Percentiles rank a stretch among this genome's conserved stretches.
phyloP scores from a whole-genome alignment of 2,888 invertebrate genomes.

The Pollenia amentaria region DNA sequence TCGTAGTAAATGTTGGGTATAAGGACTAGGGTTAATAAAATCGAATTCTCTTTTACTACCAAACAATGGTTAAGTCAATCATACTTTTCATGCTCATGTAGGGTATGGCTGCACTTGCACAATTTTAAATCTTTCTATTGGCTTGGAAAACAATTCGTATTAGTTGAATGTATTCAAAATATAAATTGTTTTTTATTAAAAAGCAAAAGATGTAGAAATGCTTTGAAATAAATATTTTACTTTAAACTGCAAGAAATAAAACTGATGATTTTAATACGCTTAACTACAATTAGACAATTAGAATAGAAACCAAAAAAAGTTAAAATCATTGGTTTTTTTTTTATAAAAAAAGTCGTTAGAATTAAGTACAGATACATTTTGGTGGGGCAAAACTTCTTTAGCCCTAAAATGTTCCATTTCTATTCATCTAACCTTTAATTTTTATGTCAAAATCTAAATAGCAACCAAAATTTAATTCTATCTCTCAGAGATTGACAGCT shows the following conservation, averaged over 20 bases:
- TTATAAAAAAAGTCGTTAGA: too few relatives aligned
- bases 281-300: too few relatives aligned
- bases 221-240: neutral
- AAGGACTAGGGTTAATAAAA: neutral
- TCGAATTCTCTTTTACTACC: too few relatives aligned
- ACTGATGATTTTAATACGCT: too few relatives aligned
- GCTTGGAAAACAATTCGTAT: slow-evolving; percentile 63
- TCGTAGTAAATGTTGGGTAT: too few relatives aligned
- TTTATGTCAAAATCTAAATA: neutral
- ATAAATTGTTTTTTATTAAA: slow-evolving; percentile 9
- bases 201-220: neutral
- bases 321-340: too few relatives aligned
- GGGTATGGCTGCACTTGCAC: slow-evolving; percentile 16
- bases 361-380: too few relatives aligned
- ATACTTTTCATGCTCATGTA: neutral
- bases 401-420: neutral
- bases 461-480: neutral
- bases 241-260: neutral
- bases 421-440: slow-evolving; percentile 4
- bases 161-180: slow-evolving; percentile 20
- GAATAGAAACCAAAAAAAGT: too few relatives aligned
- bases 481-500: slow-evolving; percentile 36
- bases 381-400: neutral
- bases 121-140: slow-evolving; percentile 63
- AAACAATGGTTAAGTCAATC: neutral